Base-by-base conservation (phyloP, 2,113 vertebrate species). In the Chitala chitala region DNA sequence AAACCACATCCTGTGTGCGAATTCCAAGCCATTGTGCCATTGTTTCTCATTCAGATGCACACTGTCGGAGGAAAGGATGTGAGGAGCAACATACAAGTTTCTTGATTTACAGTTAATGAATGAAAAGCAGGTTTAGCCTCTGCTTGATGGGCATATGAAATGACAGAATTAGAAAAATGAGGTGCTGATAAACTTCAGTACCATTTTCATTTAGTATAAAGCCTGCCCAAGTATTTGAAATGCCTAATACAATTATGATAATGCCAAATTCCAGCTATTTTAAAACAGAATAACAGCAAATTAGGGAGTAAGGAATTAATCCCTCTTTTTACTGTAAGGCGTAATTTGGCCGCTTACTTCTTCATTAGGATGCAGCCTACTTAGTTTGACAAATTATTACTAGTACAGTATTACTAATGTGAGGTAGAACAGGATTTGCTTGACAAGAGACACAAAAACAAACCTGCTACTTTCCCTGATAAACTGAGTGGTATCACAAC, bases 251-350 rank as follows among this genome's bases (percentile, higher is more conserved):
- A 17, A 55, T 55, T 55, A 2, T 82, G 82, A 87, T 86, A 86
- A 87, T 66, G 40, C 73, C 53, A 79, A 85, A 85, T 69, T 80
- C 79, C 81, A 80, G 80, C 71, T 77, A 82, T 87, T 86, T 78
- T 85, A 84, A 86, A 38, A 88, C 82, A 79, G 83, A 73, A 78
- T 80, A 80, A 86, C 77, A 79, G n/a, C 82, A 42, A 72, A 84
- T 77, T 80, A 82, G 84, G 86, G 77, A 79, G 79, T 58, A 79
- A 77, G 70, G 80, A 75, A 86, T 84, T 85, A 84, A 84, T 84
- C 80, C 82, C 76, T 76, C 84, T 84, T 78, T 84, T 82, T 86
- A 65, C 73, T 46, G 22, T 65, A 69, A 53, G 75, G 81, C 72
- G 74, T 84, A 85, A 86, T 84, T 78, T 79, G 74, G 65, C 79